Evolutionary conservation across 2,797 vertebrate genomes (phyloP), one percentile per base, ranked within the genome.

Genomic region (Enteromius viviparus): DNA sequence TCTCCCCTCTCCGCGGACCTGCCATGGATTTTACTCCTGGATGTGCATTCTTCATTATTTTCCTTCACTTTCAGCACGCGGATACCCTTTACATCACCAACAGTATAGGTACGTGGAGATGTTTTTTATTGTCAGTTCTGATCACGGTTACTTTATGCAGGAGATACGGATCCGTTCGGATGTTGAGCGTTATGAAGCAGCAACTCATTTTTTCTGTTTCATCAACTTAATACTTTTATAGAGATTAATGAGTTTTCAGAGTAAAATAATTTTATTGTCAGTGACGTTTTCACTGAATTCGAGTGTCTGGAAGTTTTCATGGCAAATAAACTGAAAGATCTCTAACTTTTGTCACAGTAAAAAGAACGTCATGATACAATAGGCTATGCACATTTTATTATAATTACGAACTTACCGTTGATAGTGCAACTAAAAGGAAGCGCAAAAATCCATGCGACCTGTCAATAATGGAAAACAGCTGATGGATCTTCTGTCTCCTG

Each of bases 11-110:
- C 70, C 72, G 68, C 80, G 78, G 85, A 87, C 85, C 89, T 87
- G 90, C 88, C 87, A 92, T 92, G 91, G 91, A 91, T 89, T 87
- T 88, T 80, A 60, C 65, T 78, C 76, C 80, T 76, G 86, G 86
- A 87, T 86, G 86, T 83, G 62, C 85, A 19, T 84, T 89, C 79
- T 78, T 89, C 66, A 53, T 90, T 72, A 29, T 92, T 79, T 82
- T 90, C 34, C 82, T 89, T n/a, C 84, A 89, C 78, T 83, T 88
- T 72, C 86, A 87, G 65, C 85, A 64, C 64, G 62, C 83, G 37
- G 75, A 87, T 65, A 82, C 89, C 82, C 89, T 92, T 65, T 91
- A 91, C 81, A 85, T 92, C 87, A 85, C 88, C 78, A 86, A 81
- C 84, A 88, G 83, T 71, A 83, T 83, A 89, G 90, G 91, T 91